These are phyloP conservation scores for Megatriorchis doriae DNA, from an alignment of 2,113 vertebrate genomes.

Conservation along the genomic window DNA sequence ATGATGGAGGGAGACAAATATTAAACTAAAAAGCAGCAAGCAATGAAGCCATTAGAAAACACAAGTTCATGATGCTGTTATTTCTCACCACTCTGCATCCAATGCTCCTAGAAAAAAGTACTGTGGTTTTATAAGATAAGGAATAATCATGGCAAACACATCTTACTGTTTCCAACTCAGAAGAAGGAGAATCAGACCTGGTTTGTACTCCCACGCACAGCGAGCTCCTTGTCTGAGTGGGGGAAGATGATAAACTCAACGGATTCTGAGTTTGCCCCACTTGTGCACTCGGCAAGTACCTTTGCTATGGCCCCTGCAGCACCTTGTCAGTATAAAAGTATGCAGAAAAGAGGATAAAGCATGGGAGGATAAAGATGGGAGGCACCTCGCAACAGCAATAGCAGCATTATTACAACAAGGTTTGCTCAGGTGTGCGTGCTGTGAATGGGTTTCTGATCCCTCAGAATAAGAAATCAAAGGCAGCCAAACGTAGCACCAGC, in stretches of 20 bases:
- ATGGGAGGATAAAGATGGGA: not conserved
- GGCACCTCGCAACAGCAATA: not conserved
- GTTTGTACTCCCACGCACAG: not conserved
- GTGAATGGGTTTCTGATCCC: not conserved
- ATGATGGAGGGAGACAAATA: fast-evolving
- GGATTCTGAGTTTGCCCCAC: not conserved
- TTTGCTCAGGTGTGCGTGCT: not conserved
- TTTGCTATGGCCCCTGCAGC: fast-evolving
- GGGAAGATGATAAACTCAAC: not conserved
- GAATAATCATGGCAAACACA: not conserved
- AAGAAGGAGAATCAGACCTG: not conserved
- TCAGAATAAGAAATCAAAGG: slow-evolving; percentile 8
- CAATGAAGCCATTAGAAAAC: not conserved
- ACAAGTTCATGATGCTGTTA: not conserved
- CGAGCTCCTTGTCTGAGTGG: not conserved
- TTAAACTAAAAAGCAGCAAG: not conserved
- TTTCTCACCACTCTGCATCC: not conserved
- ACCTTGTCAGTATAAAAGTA: not conserved
- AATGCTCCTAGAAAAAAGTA: not conserved
- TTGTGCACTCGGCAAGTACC: not conserved
- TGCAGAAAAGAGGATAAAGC: not conserved
- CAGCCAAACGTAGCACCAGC: not conserved
- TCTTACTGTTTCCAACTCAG: not conserved
- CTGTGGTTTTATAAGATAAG: not conserved
- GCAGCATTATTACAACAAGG: not conserved